Evolutionary conservation across 23 tunicate species (phyloP).

Genomic region (Trididemnum miniatum): DNA sequence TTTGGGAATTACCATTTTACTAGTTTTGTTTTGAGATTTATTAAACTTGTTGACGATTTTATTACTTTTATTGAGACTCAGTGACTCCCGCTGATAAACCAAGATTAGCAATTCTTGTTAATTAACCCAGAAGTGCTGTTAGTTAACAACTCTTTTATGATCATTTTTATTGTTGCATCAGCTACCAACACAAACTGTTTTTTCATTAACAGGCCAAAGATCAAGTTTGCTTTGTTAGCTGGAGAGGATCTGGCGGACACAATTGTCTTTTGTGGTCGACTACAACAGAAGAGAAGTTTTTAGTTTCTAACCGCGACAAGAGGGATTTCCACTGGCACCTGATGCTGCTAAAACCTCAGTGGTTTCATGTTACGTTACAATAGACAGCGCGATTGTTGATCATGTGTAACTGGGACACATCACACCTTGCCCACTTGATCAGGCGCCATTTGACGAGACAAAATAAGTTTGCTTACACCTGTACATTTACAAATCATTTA

Average conservation of each 20-base stretch:
- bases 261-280: no score
- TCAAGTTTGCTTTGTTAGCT: constrained; percentile 13
- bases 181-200: not conserved
- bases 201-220: not conserved
- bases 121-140: not conserved
- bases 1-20: no score
- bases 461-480: no score
- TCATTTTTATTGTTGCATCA: not conserved
- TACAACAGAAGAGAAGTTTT: no score
- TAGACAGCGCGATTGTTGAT: not conserved
- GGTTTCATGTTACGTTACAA: constrained; percentile 3
- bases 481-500: no score
- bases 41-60: no score
- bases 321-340: constrained; percentile 6
- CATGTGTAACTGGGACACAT: not conserved
- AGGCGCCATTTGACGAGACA: constrained; percentile 3
- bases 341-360: not conserved
- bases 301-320: not conserved
- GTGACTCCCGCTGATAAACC: not conserved
- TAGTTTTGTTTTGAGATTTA: no score
- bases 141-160: constrained; percentile 1
- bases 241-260: no score
- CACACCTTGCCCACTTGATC: not conserved
- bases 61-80: no score
- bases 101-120: constrained; percentile 1